A percentile compares a stretch with the other conserved stretches of the same genome.
These are phyloP conservation scores for Lucilia sericata DNA, from an alignment of 1,140 invertebrate species.

Conservation along the genomic window DNA sequence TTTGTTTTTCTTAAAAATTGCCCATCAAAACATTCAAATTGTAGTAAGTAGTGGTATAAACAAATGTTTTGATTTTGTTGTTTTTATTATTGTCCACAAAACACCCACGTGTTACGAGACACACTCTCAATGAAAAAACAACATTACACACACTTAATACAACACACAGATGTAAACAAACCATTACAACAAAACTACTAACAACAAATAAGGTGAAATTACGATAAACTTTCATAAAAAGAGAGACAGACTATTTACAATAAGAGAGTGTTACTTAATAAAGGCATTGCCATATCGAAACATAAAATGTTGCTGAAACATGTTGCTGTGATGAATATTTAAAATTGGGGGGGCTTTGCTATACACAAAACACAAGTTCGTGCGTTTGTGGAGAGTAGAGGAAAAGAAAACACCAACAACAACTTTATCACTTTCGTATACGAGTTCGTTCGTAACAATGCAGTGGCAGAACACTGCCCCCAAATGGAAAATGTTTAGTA, in stretches of 20 bases:
- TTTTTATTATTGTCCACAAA: slow-evolving; percentile 6
- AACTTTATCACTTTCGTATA: not conserved
- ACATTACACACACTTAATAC: not conserved
- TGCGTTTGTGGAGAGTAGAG: not conserved
- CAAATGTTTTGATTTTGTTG: too few species aligned
- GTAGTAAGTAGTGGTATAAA: not conserved
- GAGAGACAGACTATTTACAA: not conserved
- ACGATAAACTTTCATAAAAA: not conserved
- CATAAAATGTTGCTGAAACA: not conserved
- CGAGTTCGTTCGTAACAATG: slow-evolving; percentile 8
- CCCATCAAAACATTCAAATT: slow-evolving; percentile 9
- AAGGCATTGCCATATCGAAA: not conserved
- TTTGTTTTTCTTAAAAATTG: not conserved
- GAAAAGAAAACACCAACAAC: not conserved
- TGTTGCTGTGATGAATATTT: not conserved
- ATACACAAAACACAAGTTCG: not conserved
- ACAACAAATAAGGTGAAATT: not conserved
- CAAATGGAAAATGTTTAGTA: slow-evolving; percentile 37
- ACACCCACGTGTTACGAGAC: slow-evolving; percentile 35
- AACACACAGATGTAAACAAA: slow-evolving; percentile 3
- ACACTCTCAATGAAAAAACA: not conserved
- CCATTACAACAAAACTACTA: not conserved
- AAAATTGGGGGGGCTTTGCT: not conserved
- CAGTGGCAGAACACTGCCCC: slow-evolving; percentile 23
- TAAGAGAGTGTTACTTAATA: not conserved